Evolutionary conservation across 2,888 invertebrate species (phyloP).

Genomic region (Sarcophaga subvicina): DNA sequence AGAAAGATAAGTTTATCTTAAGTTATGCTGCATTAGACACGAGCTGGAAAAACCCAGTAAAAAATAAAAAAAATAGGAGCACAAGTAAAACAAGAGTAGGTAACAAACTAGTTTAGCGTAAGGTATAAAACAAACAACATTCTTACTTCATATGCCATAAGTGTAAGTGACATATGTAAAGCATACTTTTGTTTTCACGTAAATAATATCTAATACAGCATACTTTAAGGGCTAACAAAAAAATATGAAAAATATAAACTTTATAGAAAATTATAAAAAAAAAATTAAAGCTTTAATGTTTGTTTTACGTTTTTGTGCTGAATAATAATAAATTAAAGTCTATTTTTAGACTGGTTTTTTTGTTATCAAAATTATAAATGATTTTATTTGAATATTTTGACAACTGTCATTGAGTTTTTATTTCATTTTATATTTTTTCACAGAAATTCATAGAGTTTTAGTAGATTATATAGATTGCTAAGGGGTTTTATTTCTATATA

Average conservation of each 20-base stretch:
- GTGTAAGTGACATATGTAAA: conserved; percentile 61
- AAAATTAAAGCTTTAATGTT: background rate
- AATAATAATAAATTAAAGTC: background rate
- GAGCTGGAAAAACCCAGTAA: background rate
- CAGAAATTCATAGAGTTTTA: background rate
- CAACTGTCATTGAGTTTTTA: conserved; percentile 69
- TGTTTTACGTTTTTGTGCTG: conserved; percentile 5
- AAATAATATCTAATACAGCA: conserved; percentile 41
- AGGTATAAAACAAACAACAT: conserved; percentile 22
- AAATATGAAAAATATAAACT: conserved; percentile 6
- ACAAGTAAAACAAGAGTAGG: conserved; percentile 6
- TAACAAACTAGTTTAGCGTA: conserved; percentile 61
- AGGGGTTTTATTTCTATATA: conserved; percentile 32
- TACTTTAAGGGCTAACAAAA: conserved; percentile 25
- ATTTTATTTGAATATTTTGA: conserved; percentile 61
- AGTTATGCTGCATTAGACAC: conserved; percentile 63
- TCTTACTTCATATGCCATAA: conserved; percentile 21
- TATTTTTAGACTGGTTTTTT: conserved; percentile 8
- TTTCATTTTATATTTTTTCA: background rate
- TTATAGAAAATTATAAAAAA: background rate
- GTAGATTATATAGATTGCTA: conserved; percentile 59
- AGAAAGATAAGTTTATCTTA: conserved; percentile 56
- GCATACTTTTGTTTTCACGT: conserved; percentile 29
- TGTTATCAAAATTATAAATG: conserved; percentile 46
- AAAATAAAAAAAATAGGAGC: background rate